phyloP scores from a whole-genome alignment of 2,797 vertebrate species.

The Lepilemur septentrionalis region DNA sequence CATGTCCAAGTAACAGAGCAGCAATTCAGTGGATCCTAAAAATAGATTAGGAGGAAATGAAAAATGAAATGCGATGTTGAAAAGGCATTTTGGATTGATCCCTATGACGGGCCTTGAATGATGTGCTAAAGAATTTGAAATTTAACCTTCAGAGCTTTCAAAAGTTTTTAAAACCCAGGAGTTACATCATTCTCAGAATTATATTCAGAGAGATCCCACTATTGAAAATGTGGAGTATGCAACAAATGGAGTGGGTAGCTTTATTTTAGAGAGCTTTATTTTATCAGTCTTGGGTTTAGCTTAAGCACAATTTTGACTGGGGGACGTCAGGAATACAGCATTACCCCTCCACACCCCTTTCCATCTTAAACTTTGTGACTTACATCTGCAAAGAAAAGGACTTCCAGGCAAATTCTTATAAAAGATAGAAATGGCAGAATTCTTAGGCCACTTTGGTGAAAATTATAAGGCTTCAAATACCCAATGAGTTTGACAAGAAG shows the following conservation, averaged over 20 bases:
- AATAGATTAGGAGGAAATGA: neutral
- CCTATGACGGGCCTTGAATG: neutral
- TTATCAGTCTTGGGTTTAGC: neutral
- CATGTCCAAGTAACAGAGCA: neutral
- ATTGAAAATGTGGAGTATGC: neutral
- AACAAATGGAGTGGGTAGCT: neutral
- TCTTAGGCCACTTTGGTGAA: neutral
- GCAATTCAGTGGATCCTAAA: neutral
- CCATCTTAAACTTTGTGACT: constrained; percentile 14
- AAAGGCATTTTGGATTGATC: neutral
- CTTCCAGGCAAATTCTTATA: neutral
- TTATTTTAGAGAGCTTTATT: neutral
- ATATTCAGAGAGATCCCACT: neutral
- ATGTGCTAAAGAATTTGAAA: constrained; percentile 8
- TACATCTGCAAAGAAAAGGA: neutral
- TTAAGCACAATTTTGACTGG: neutral
- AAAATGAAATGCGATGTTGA: neutral
- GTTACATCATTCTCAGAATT: neutral
- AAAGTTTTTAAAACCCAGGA: neutral
- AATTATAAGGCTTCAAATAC: constrained; percentile 42
- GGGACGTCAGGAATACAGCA: neutral
- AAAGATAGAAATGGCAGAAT: neutral
- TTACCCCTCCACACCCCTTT: neutral
- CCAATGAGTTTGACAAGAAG: neutral
- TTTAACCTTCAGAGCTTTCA: neutral